These are phyloP conservation scores for Urophycis tenuis DNA, from an alignment of 2,797 vertebrate genomes.

Conservation along the genomic window DNA sequence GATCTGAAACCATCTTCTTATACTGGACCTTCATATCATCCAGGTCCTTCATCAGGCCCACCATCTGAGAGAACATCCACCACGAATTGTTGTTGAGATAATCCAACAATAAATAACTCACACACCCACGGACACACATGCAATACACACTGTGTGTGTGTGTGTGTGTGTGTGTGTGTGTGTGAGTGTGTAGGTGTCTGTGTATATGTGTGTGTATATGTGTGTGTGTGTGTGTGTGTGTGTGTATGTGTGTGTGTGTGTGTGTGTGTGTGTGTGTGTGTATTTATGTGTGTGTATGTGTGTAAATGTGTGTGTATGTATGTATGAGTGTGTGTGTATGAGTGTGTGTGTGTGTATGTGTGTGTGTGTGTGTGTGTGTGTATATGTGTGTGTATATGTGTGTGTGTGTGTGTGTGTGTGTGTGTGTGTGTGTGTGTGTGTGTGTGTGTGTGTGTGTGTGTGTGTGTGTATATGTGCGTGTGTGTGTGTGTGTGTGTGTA, in stretches of 20 bases:
- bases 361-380: constrained; percentile 1
- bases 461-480: constrained; percentile 22
- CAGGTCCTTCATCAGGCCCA: constrained; percentile 77
- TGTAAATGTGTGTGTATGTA: no score
- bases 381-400: not conserved
- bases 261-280: no score
- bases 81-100: no score
- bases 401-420: constrained; percentile 27
- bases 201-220: no score
- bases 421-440: constrained; percentile 31
- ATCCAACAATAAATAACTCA: no score
- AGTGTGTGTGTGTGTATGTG: constrained; percentile 7
- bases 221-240: no score
- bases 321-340: not conserved
- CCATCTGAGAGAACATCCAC: constrained; percentile 73
- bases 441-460: constrained; percentile 31
- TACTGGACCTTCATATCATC: constrained; percentile 75
- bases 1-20: constrained; percentile 72
- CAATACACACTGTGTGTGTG: not conserved
- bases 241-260: no score
- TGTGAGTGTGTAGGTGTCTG: no score
- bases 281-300: no score
- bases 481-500: constrained; percentile 4
- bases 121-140: constrained; percentile 12
- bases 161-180: no score